Percentiles rank a stretch among this genome's conserved stretches.
These are phyloP conservation scores for Poecile atricapillus DNA, from an alignment of 2,113 vertebrate species.

Conservation along the genomic window DNA sequence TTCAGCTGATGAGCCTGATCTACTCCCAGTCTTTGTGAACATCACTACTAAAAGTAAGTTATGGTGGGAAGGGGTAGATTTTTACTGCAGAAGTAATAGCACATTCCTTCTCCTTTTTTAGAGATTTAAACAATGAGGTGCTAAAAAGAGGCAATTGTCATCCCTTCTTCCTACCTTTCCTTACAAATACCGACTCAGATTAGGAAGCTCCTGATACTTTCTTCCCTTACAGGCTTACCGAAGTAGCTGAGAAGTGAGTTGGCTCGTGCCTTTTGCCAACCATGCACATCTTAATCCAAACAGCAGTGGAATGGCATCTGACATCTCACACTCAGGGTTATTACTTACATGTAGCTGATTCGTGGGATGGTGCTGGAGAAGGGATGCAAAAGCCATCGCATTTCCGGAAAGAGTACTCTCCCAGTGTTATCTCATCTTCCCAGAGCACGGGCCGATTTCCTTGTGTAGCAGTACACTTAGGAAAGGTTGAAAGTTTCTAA, in stretches of 20 bases:
- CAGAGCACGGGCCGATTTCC: slow-evolving; percentile 39
- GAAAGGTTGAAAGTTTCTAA: slow-evolving; percentile 6
- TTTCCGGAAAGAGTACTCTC: slow-evolving; percentile 39
- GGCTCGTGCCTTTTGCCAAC: neutral
- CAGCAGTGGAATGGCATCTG: neutral
- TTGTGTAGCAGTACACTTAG: slow-evolving; percentile 2
- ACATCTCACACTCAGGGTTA: neutral
- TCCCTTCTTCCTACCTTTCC: neutral
- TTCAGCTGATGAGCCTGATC: neutral
- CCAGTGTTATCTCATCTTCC: slow-evolving; percentile 58
- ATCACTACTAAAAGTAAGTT: neutral
- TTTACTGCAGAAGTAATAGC: neutral
- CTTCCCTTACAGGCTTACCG: neutral
- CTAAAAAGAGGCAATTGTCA: neutral
- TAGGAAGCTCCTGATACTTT: neutral
- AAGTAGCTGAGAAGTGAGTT: neutral
- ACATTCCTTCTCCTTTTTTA: neutral
- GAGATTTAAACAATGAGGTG: neutral
- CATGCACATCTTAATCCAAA: neutral
- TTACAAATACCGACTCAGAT: neutral
- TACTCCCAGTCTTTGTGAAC: neutral
- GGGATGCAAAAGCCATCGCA: neutral
- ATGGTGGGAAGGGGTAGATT: neutral
- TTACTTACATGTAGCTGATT: neutral
- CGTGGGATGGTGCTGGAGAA: neutral